These are phyloP conservation scores for Atlantisia rogersi DNA, from an alignment of 2,113 vertebrate species.

Conservation along the genomic window DNA sequence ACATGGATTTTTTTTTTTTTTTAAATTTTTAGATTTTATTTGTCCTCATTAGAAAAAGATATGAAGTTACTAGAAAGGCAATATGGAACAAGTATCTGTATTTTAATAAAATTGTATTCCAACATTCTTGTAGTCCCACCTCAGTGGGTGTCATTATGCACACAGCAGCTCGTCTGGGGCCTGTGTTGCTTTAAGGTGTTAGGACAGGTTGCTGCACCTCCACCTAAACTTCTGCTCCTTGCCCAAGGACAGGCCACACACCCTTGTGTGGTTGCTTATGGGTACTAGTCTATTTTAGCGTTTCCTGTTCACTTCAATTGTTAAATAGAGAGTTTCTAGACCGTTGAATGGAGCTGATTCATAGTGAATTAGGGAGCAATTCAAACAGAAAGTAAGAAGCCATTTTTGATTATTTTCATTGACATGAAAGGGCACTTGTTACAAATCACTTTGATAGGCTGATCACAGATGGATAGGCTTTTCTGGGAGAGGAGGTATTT, in stretches of 20 bases:
- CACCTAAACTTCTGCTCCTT: not conserved
- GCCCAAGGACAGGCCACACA: not conserved
- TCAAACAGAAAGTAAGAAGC: slow-evolving; percentile 8
- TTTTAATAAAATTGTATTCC: not conserved
- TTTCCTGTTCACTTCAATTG: not conserved
- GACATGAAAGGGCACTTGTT: not conserved
- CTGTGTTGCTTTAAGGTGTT: not conserved
- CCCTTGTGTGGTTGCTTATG: not conserved
- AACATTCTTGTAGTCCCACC: not conserved
- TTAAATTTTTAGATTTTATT: not conserved
- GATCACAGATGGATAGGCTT: not conserved
- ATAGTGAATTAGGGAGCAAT: slow-evolving; percentile 20
- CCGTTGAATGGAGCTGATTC: slow-evolving; percentile 6
- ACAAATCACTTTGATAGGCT: not conserved
- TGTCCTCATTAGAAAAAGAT: not conserved
- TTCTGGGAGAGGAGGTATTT: not conserved
- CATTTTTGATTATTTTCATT: not conserved
- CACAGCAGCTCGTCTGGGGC: not conserved
- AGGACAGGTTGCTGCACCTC: not conserved
- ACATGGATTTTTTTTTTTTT: not conserved
- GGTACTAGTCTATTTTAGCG: not conserved
- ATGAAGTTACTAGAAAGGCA: not conserved
- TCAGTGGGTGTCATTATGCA: not conserved
- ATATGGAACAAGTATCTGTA: not conserved
- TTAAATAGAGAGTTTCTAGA: not conserved